Percentiles rank a stretch among this genome's conserved stretches.
phyloP scores from a whole-genome alignment of 2,797 vertebrate species.

The Nasua narica region DNA sequence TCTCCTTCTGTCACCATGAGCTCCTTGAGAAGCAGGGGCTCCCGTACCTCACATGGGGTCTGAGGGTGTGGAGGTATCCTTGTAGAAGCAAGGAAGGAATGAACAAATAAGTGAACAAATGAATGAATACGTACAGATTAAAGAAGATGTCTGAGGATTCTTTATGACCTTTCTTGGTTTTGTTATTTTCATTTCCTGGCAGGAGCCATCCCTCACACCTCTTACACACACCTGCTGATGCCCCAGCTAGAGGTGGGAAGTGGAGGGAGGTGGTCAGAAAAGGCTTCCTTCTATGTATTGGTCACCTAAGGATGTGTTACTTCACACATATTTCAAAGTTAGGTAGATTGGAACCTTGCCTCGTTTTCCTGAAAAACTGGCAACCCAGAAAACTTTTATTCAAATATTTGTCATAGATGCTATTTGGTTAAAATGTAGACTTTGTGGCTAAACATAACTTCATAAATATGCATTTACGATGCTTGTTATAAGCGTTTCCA shows the following conservation, averaged over 20 bases:
- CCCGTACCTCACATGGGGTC: neutral
- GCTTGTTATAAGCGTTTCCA: neutral
- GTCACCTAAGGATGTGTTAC: conserved; percentile 16
- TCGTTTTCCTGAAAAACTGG: conserved; percentile 9
- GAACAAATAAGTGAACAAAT: neutral
- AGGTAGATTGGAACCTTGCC: neutral
- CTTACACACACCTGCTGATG: neutral
- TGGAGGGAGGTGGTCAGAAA: neutral
- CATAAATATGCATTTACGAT: conserved; percentile 35
- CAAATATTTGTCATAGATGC: conserved; percentile 46
- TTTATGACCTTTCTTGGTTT: neutral
- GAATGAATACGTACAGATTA: neutral
- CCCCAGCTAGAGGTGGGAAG: neutral
- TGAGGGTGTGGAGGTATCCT: neutral
- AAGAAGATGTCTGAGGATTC: neutral
- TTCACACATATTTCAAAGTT: neutral
- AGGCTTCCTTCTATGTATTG: neutral
- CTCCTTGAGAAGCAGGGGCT: neutral
- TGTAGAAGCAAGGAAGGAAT: neutral
- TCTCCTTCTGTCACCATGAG: conserved; percentile 32
- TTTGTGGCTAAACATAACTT: conserved; percentile 55
- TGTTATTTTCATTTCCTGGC: neutral
- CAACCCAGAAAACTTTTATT: conserved; percentile 41
- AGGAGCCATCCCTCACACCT: neutral
- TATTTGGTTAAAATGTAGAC: conserved; percentile 48